Conservation (phyloP, 2,888 invertebrate species). For the Vanessa cardui region DNA sequence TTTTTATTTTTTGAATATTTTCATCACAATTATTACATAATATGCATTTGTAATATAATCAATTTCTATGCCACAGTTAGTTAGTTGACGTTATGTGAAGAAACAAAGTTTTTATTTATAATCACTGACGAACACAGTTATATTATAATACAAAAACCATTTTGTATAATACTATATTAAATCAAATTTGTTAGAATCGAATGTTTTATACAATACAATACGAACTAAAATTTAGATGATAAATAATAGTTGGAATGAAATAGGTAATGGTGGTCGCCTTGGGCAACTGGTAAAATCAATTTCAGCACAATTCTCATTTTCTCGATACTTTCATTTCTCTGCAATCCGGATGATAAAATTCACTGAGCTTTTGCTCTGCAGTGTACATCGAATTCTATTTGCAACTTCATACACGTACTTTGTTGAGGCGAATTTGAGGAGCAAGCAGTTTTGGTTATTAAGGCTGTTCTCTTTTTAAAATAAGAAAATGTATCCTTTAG, state of each 20-base stretch:
- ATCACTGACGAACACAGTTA: too few relatives aligned
- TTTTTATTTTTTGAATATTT: constrained; percentile 41
- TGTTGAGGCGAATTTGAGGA: constrained; percentile 32
- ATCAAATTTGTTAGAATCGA: too few relatives aligned
- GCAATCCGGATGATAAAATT: constrained; percentile 49
- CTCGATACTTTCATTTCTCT: constrained; percentile 54
- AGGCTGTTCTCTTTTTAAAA: neutral
- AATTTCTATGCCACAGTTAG: too few relatives aligned
- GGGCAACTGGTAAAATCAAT: constrained; percentile 66
- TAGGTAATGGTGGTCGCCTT: constrained; percentile 57
- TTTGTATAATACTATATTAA: too few relatives aligned
- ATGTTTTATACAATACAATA: too few relatives aligned
- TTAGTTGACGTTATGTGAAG: too few relatives aligned
- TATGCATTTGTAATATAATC: too few relatives aligned
- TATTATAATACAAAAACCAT: too few relatives aligned
- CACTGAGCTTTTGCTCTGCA: constrained; percentile 42
- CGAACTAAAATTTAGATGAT: constrained; percentile 30
- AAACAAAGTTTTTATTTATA: too few relatives aligned
- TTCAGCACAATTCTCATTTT: constrained; percentile 62
- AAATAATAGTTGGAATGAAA: constrained; percentile 49
- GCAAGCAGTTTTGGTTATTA: constrained; percentile 22
- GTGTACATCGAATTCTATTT: constrained; percentile 41
- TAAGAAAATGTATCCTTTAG: neutral
- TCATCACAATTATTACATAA: neutral
- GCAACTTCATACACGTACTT: constrained; percentile 40